Conservation (phyloP, 2,113 vertebrate genomes). For the Laticauda laticaudata region DNA sequence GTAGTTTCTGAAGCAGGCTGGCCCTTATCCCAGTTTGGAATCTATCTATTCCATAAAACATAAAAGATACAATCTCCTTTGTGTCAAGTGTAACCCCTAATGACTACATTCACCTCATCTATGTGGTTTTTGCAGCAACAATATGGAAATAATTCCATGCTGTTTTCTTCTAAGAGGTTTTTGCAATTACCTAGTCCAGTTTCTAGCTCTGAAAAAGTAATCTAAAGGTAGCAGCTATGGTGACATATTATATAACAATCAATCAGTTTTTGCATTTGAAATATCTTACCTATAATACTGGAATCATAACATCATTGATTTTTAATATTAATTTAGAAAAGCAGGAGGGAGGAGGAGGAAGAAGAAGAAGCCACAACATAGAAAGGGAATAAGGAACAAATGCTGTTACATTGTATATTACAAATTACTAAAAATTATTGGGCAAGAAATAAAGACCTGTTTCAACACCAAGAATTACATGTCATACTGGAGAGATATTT, state of each 20-base stretch:
- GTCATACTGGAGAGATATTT: neutral
- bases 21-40: neutral
- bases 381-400: neutral
- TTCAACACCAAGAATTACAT: neutral
- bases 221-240: neutral
- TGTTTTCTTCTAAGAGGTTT: neutral
- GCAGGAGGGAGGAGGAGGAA: neutral
- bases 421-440: neutral
- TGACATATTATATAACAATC: neutral
- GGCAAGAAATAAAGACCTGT: neutral
- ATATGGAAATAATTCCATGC: neutral
- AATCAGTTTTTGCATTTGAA: neutral
- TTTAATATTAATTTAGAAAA: neutral
- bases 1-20: neutral
- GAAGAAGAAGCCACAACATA: neutral
- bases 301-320: neutral
- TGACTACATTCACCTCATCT: neutral
- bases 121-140: neutral
- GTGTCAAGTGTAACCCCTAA: neutral
- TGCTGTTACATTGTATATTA: neutral
- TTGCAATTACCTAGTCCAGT: neutral
- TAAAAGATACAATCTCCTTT: neutral
- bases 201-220: neutral
- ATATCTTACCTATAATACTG: neutral
- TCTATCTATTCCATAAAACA: neutral